Conservation (phyloP, 1,140 invertebrate genomes). For the Dendrolimus punctatus region DNA sequence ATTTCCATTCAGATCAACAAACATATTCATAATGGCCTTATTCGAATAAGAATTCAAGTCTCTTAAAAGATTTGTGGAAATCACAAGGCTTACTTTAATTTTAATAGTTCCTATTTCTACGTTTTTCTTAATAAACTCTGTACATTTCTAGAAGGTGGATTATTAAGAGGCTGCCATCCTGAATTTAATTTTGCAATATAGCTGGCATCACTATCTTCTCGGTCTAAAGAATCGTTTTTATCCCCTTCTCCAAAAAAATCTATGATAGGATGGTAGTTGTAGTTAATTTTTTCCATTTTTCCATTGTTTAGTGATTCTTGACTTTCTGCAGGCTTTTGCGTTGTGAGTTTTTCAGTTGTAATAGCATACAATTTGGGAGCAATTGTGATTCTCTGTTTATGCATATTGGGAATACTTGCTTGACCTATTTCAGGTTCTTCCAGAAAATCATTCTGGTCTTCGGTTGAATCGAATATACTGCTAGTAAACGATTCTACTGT, state of each 20-base stretch:
- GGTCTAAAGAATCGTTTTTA: conserved; percentile 52
- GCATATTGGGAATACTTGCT: conserved; percentile 22
- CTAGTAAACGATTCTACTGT: conserved; percentile 42
- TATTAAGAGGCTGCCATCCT: conserved; percentile 66
- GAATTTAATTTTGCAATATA: conserved; percentile 40
- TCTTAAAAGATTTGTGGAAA: too few species aligned
- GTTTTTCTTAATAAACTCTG: conserved; percentile 9
- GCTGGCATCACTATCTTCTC: conserved; percentile 45
- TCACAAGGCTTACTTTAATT: too few species aligned
- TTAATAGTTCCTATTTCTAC: too few species aligned
- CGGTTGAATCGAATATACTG: conserved; percentile 38
- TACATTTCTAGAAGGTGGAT: conserved; percentile 31
- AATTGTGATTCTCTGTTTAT: conserved; percentile 34
- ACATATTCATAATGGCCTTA: too few species aligned
- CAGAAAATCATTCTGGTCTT: conserved; percentile 47
- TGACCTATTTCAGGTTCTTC: conserved; percentile 40
- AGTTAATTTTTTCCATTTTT: conserved; percentile 82
- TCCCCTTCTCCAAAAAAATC: conserved; percentile 80
- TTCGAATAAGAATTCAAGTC: too few species aligned
- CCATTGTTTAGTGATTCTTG: conserved; percentile 29
- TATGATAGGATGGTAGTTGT: conserved; percentile 89
- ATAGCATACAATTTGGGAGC: conserved; percentile 43
- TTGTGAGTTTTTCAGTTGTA: conserved; percentile 31
- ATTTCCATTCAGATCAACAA: too few species aligned
- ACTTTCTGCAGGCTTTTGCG: conserved; percentile 24